Percentiles rank a stretch among this genome's conserved stretches.
Evolutionary conservation across 2,888 invertebrate species (phyloP).

Genomic region (Augochlorella aurata): DNA sequence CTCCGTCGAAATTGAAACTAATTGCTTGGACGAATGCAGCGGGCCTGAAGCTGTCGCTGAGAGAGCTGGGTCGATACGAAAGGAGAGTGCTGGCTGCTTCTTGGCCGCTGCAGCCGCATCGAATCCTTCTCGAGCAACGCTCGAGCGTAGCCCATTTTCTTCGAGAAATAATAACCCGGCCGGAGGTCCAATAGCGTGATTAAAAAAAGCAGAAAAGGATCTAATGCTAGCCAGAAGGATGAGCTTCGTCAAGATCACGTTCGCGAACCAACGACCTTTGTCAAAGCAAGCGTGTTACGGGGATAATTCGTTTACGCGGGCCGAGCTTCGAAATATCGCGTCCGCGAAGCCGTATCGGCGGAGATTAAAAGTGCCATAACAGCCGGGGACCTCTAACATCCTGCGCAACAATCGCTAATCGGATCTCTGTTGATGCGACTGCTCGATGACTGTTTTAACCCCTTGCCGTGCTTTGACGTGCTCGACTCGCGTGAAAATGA

Average conservation of each 20-base stretch:
- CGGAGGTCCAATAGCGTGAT: too few species aligned
- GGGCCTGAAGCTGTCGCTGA: background rate
- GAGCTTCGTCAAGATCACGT: background rate
- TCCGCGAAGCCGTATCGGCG: background rate
- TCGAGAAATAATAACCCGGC: background rate
- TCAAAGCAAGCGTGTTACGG: background rate
- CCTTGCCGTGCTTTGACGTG: too few species aligned
- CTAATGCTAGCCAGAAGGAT: background rate
- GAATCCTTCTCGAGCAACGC: background rate
- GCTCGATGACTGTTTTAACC: background rate
- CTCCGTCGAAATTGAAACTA: background rate
- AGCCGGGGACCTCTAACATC: background rate
- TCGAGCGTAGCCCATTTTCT: background rate
- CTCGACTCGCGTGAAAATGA: too few species aligned
- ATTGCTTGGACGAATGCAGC: background rate
- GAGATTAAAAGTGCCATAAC: background rate
- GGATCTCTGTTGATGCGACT: background rate
- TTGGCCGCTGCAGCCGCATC: background rate
- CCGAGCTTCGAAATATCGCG: conserved; percentile 2
- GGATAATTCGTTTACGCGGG: background rate
- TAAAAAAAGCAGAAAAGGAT: too few species aligned
- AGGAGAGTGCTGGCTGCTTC: background rate
- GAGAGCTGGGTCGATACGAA: conserved; percentile 1
- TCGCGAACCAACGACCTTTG: too few species aligned
- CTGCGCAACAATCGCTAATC: conserved; percentile 3